These are phyloP conservation scores for Paralvinella palmiformis DNA, from an alignment of 1,140 invertebrate species.

Conservation along the genomic window DNA sequence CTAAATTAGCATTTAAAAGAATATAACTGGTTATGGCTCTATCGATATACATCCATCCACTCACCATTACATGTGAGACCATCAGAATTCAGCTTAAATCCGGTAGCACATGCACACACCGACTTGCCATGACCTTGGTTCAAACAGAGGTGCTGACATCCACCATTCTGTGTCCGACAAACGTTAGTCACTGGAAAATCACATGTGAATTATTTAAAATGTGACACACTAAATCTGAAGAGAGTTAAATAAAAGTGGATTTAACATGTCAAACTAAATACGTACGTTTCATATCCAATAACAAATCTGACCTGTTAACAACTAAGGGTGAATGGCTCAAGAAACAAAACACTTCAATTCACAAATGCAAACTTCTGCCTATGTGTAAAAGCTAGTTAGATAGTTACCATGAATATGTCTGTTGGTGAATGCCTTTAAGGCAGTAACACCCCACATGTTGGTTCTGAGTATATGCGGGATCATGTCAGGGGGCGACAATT, in stretches of 20 bases:
- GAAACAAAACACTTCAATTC: too few species aligned
- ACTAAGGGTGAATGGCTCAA: too few species aligned
- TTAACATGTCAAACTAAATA: too few species aligned
- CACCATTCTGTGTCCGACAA: neutral
- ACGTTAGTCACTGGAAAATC: neutral
- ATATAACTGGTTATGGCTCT: too few species aligned
- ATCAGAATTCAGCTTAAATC: constrained; percentile 65
- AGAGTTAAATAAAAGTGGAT: too few species aligned
- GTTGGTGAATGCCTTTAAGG: neutral
- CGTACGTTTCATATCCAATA: too few species aligned
- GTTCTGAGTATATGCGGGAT: neutral
- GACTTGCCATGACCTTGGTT: constrained; percentile 60
- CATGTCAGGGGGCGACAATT: neutral
- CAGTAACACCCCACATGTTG: neutral
- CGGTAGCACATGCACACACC: constrained; percentile 80
- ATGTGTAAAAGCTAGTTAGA: too few species aligned
- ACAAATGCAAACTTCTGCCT: too few species aligned
- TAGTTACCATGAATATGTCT: neutral
- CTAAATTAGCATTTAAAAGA: too few species aligned
- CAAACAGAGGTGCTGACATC: constrained; percentile 75
- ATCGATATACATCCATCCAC: too few species aligned
- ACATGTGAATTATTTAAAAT: neutral
- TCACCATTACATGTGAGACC: constrained; percentile 73
- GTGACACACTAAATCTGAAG: neutral
- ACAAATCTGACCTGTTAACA: too few species aligned